Conservation (phyloP, 2,113 vertebrate genomes). For the Rhynchomys soricoides region DNA sequence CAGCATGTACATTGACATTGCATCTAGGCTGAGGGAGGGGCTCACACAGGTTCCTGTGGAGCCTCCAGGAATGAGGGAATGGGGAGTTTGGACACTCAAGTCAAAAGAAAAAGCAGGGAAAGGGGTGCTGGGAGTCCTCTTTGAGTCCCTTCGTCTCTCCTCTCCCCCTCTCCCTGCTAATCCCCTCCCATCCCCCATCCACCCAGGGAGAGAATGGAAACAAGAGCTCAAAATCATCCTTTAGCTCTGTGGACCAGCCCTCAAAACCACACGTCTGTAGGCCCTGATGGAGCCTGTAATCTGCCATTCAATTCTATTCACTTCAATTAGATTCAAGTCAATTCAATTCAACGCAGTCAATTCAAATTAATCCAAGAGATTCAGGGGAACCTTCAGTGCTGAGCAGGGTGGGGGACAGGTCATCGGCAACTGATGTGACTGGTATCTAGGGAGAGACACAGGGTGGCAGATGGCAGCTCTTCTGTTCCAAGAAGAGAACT, state of each 20-base stretch:
- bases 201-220: not conserved
- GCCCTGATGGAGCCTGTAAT: conserved; percentile 30
- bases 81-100: not conserved
- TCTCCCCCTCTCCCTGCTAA: rapidly evolving
- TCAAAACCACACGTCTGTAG: not conserved
- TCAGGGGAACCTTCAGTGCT: not conserved
- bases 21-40: not conserved
- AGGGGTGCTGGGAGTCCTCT: not conserved
- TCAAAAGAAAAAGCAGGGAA: not conserved
- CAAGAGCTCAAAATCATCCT: not conserved
- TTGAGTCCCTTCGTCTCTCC: not conserved
- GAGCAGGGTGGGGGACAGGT: not conserved
- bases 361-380: conserved; percentile 51
- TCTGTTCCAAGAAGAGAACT: not conserved
- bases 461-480: not conserved
- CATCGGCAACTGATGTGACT: not conserved
- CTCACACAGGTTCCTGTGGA: not conserved
- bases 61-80: not conserved
- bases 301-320: conserved; percentile 38
- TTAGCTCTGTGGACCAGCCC: not conserved
- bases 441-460: not conserved
- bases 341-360: conserved; percentile 39
- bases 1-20: rapidly evolving
- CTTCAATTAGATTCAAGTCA: conserved; percentile 54
- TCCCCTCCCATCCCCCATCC: not conserved